phyloP scores from a whole-genome alignment of 1,140 invertebrate genomes.

The Anadara kagoshimensis region DNA sequence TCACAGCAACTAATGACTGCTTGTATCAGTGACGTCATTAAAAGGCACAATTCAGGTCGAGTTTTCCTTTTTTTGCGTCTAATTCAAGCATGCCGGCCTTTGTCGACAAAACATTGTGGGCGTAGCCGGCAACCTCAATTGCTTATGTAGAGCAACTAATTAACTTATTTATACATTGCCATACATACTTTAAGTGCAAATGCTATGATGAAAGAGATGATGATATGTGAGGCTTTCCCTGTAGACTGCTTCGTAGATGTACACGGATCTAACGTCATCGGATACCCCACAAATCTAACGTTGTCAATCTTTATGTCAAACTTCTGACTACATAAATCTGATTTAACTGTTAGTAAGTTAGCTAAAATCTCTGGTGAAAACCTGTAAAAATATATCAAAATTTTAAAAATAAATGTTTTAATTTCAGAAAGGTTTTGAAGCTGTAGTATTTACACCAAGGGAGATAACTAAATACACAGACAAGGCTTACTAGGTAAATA shows the following conservation, averaged over 20 bases:
- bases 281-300: constrained; percentile 95
- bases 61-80: no score
- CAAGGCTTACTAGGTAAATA: no score
- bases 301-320: constrained; percentile 94
- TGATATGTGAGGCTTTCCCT: constrained; percentile 70
- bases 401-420: no score
- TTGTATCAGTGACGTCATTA: no score
- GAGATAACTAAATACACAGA: no score
- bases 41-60: no score
- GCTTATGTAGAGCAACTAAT: neutral
- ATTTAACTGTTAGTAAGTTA: constrained; percentile 92
- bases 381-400: constrained; percentile 31
- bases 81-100: no score
- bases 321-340: constrained; percentile 83
- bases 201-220: constrained; percentile 92
- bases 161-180: neutral
- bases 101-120: neutral
- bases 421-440: no score
- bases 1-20: no score
- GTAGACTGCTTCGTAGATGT: constrained; percentile 73
- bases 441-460: no score
- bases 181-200: constrained; percentile 84
- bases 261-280: constrained; percentile 75
- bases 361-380: constrained; percentile 81
- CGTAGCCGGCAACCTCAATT: neutral